phyloP scores from a whole-genome alignment of 2,113 vertebrate species.

The Telmatochromis sp. region DNA sequence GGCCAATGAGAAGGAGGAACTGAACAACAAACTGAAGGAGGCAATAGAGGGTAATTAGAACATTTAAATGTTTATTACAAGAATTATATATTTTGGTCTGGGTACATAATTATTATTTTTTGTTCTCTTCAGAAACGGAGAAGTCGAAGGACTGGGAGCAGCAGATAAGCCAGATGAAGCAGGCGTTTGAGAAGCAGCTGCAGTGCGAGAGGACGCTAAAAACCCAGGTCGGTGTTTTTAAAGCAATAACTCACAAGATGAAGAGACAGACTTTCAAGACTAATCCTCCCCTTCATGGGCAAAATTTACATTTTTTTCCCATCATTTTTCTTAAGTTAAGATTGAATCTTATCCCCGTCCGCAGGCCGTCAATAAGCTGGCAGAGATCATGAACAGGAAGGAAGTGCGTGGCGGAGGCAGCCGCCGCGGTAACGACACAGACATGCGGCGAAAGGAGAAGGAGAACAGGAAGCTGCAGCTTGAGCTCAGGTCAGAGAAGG shows the following conservation, averaged over 20 bases:
- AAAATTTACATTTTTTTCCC: background rate
- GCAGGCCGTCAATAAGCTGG: slow-evolving; percentile 95
- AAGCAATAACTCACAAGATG: background rate
- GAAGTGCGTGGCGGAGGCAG: slow-evolving; percentile 76
- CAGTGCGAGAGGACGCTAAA: slow-evolving; percentile 91
- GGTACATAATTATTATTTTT: background rate
- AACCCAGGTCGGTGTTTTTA: slow-evolving; percentile 71
- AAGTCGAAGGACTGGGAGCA: slow-evolving; percentile 83
- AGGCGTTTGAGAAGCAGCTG: slow-evolving; percentile 88
- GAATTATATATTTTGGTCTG: background rate
- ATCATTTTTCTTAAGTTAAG: background rate
- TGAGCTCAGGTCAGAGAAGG: slow-evolving; percentile 92
- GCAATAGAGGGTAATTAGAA: slow-evolving; percentile 77
- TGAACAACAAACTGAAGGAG: slow-evolving; percentile 94
- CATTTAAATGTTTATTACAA: background rate
- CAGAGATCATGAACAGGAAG: slow-evolving; percentile 98
- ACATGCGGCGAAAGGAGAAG: slow-evolving; percentile 93
- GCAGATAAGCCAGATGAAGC: slow-evolving; percentile 79
- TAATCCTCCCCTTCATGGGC: background rate
- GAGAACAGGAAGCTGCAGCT: slow-evolving; percentile 96
- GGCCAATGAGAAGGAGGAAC: slow-evolving; percentile 94
- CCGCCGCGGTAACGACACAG: slow-evolving; percentile 91
- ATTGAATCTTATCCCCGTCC: background rate
- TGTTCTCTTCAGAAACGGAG: slow-evolving; percentile 71
- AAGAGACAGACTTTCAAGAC: background rate